Conservation (phyloP, 2,888 invertebrate species). For the Cantharis rufa region DNA sequence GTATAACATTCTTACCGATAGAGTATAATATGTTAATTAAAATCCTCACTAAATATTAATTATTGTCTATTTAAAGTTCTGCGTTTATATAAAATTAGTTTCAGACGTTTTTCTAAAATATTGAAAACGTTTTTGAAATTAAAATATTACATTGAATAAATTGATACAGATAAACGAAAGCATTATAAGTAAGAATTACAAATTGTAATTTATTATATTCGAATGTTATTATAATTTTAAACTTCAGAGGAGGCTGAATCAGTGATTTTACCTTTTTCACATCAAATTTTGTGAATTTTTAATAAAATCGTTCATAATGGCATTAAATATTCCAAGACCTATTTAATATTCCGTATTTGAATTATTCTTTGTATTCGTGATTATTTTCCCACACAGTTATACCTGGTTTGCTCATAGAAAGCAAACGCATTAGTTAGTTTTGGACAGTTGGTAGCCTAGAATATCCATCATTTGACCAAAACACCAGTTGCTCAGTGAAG, state of each 20-base stretch:
- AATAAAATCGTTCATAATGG: constrained; percentile 1
- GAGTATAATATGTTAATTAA: neutral
- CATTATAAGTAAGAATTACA: neutral
- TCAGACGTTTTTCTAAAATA: neutral
- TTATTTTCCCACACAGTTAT: constrained; percentile 39
- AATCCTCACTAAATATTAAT: neutral
- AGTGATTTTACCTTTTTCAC: neutral
- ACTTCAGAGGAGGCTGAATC: neutral
- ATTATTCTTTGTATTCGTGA: constrained; percentile 2
- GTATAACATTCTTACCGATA: no score
- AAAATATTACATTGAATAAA: neutral
- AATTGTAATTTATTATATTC: neutral
- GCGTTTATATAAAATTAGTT: neutral
- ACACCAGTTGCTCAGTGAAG: constrained; percentile 44
- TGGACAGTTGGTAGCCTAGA: constrained; percentile 51
- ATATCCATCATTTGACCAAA: constrained; percentile 54
- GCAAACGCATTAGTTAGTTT: constrained; percentile 49
- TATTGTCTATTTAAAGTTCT: neutral
- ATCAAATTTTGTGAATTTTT: neutral
- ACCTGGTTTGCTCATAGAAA: constrained; percentile 44
- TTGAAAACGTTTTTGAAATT: neutral
- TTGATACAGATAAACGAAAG: neutral
- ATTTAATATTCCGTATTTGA: constrained; percentile 12
- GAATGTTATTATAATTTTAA: neutral
- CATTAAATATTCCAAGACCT: constrained; percentile 2